Percentiles rank a stretch among this genome's conserved stretches.
These are phyloP conservation scores for Hymenopus coronatus DNA, from an alignment of 2,888 invertebrate genomes.

Conservation along the genomic window DNA sequence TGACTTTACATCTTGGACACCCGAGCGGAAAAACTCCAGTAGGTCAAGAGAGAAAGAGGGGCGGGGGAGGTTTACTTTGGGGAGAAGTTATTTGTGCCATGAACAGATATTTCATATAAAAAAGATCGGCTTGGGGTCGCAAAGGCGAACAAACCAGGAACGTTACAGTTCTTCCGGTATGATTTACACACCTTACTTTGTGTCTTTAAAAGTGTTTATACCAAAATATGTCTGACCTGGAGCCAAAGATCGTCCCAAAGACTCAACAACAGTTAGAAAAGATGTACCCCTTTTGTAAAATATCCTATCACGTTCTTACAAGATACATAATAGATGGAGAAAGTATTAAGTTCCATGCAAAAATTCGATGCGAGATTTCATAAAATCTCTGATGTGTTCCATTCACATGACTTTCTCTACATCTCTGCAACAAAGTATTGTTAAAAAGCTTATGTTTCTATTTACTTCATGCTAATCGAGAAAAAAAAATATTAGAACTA, in stretches of 20 bases:
- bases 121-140: neutral
- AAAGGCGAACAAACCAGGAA: neutral
- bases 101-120: constrained; percentile 26
- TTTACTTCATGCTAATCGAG: too few species aligned
- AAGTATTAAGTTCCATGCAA: too few species aligned
- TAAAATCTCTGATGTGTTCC: too few species aligned
- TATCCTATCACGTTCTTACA: too few species aligned
- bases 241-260: neutral
- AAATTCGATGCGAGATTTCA: too few species aligned
- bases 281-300: too few species aligned
- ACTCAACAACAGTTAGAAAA: too few species aligned
- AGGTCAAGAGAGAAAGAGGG: neutral
- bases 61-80: neutral
- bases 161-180: neutral
- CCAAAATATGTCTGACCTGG: neutral
- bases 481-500: too few species aligned
- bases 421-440: too few species aligned
- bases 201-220: neutral
- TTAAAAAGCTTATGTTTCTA: too few species aligned
- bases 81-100: constrained; percentile 25
- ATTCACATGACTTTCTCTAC: too few species aligned
- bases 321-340: too few species aligned
- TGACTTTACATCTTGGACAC: constrained; percentile 27
- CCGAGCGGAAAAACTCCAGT: neutral
- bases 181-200: neutral